Evolutionary conservation across 2,797 vertebrate species (phyloP), one percentile per base, ranked within the genome.

Genomic region (Pantherophis vulpinus): DNA sequence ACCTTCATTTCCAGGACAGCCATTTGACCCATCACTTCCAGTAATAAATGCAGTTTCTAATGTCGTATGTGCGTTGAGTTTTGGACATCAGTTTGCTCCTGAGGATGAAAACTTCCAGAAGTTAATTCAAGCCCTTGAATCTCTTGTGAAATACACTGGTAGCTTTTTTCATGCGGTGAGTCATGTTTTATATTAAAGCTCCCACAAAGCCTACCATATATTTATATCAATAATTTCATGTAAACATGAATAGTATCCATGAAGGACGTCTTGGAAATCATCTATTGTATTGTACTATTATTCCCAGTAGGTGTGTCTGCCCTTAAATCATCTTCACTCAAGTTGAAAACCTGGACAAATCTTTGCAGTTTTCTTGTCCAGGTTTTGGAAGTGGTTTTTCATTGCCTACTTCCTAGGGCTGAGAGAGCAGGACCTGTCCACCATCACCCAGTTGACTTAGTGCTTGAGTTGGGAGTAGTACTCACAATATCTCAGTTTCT

Each of bases 51-150:
- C 63, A 63, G 61, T 63, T n/a, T n/a, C 63, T 66, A 66, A 66
- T 51, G 94, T 97, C 42, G 94, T 37, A 1, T 79, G 93, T 42
- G 63, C 55, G 32, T 88, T 95, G 0, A 20, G 92, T 58, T 95
- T 95, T 54, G 90, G 94, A 58, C 37, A 18, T 32, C 59, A 4
- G n/a, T 93, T 94, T 58, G 58, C 90, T 20, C 63, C 4, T 0
- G 94, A 95, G 20, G 93, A 95, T 56, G 87, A 93, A 56, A 79
- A 92, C 83, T 95, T 95, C 88, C 92, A 92, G 56, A 74, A 94
- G 29, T 12, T 95, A 83, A 90, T 63, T 27, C 56, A 91, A 37
- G 42, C 42, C 3, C 7, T 89, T 27, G 18, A 32, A 25, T 5
- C 0, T 60, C 2, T 32, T 12, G n/a, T 92, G 51, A n/a, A 54